These are phyloP conservation scores for Neuroscelio doddi DNA, from an alignment of 2,888 invertebrate genomes.

Conservation along the genomic window DNA sequence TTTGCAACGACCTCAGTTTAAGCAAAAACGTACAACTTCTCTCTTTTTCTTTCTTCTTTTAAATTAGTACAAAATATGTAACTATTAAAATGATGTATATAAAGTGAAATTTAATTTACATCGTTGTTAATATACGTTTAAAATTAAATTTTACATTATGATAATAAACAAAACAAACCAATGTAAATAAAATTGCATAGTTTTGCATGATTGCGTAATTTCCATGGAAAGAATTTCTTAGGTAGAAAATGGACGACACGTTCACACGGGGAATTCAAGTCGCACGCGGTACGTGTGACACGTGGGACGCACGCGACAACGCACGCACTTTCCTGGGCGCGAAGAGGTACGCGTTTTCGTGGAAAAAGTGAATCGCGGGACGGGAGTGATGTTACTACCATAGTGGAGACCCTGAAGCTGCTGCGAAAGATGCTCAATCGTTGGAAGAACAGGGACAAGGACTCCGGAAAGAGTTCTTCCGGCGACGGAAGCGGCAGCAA, in stretches of 20 bases:
- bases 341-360: constrained; percentile 11
- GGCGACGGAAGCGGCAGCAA: constrained; percentile 76
- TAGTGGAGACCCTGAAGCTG: constrained; percentile 50
- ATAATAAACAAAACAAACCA: too few relatives aligned
- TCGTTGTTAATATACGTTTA: too few relatives aligned
- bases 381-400: constrained; percentile 35
- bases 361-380: constrained; percentile 28
- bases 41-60: too few relatives aligned
- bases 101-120: too few relatives aligned
- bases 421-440: constrained; percentile 81
- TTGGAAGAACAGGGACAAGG: constrained; percentile 89
- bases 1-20: too few relatives aligned
- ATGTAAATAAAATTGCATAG: too few relatives aligned
- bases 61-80: too few relatives aligned
- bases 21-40: too few relatives aligned
- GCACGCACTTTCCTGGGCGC: constrained; percentile 25
- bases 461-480: constrained; percentile 78
- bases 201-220: constrained; percentile 10
- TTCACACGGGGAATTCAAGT: constrained; percentile 21
- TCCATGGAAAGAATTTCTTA: constrained; percentile 30
- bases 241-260: constrained; percentile 44
- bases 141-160: too few relatives aligned
- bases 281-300: constrained; percentile 6
- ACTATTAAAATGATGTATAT: too few relatives aligned
- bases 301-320: constrained; percentile 27